Evolutionary conservation across 2,113 vertebrate genomes (phyloP), one percentile per base, ranked within the genome.

Genomic region (Hyperoodon ampullatus): DNA sequence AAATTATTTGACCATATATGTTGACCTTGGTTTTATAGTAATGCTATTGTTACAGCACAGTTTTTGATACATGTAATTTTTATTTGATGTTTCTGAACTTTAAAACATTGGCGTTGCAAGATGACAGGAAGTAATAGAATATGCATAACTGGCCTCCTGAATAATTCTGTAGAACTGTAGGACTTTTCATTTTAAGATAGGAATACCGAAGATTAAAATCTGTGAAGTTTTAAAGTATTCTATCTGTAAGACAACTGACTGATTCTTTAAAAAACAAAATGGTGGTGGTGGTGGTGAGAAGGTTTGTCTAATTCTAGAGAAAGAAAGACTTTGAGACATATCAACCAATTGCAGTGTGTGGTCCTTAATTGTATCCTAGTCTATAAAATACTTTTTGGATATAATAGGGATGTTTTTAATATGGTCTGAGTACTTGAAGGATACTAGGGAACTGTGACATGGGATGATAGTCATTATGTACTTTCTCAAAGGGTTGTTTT

Each of bases 31-130:
- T 90, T 90, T 90, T 87, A 78, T 83, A 74, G 61, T 85, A 83
- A 26, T 72, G 68, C 26, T 87, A 0, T 75, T 93, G 15, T 83
- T 96, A 80, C 6, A 92, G 26, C 13, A n/a, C 35, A 8, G 11
- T 84, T 35, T 89, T 89, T 86, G 30, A 65, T 93, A 70, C 4
- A 5, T 83, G 12, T 65, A 66, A 66, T 88, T 93, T 63, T 80
- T 94, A 58, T 63, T 95, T 84, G 21, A 72, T 90, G 9, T 94
- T 91, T 97, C 35, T 89, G 24, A 94, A 87, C 47, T 93, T 94
- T 91, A 94, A 61, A 92, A 84, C 65, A 61, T 24, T 78, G 70
- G n/a, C 65, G 4, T 83, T 68, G 50, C 6, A 83, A 96, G 61
- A 53, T 70, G 21, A 50, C 80, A 47, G 12, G 9, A 97, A 78